Conservation (phyloP, 1,140 invertebrate species). For the Episyrphus balteatus region DNA sequence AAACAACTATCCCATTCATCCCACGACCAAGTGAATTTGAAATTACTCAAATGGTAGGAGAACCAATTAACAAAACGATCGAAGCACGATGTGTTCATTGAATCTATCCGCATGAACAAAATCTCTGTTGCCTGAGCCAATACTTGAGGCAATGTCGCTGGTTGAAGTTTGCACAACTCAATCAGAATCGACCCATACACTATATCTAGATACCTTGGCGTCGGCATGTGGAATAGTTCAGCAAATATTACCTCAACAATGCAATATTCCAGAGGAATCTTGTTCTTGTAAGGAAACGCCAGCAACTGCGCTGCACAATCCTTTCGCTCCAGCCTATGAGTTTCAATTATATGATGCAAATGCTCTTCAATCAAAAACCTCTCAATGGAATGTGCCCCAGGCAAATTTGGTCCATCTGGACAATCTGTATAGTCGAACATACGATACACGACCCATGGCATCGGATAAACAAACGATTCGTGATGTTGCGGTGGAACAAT, state of each 20-base stretch:
- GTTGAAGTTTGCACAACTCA: conserved; percentile 94
- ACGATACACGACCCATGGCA: conserved; percentile 80
- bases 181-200: conserved; percentile 93
- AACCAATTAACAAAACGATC: conserved; percentile 98
- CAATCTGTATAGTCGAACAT: conserved; percentile 99
- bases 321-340: conserved; percentile 80
- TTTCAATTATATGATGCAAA: conserved; percentile 84
- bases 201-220: conserved; percentile 78
- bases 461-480: conserved; percentile 76
- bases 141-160: conserved; percentile 93
- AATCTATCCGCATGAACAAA: conserved; percentile 88
- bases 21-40: conserved; percentile 99
- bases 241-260: conserved; percentile 95
- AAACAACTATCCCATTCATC: conserved; percentile 84
- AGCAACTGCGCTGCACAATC: conserved; percentile 88
- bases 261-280: conserved; percentile 95
- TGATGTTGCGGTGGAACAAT: conserved; percentile 86
- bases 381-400: conserved; percentile 94
- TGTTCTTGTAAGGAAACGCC: conserved; percentile 83
- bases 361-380: conserved; percentile 97
- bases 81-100: conserved; percentile 94
- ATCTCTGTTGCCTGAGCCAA: conserved; percentile 96
- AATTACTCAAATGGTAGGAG: conserved; percentile 97
- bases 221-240: conserved; percentile 87
- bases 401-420: conserved; percentile 81